Evolutionary conservation across 2,888 invertebrate species (phyloP), one percentile per base, ranked within the genome.

Genomic region (Diaperis boleti): DNA sequence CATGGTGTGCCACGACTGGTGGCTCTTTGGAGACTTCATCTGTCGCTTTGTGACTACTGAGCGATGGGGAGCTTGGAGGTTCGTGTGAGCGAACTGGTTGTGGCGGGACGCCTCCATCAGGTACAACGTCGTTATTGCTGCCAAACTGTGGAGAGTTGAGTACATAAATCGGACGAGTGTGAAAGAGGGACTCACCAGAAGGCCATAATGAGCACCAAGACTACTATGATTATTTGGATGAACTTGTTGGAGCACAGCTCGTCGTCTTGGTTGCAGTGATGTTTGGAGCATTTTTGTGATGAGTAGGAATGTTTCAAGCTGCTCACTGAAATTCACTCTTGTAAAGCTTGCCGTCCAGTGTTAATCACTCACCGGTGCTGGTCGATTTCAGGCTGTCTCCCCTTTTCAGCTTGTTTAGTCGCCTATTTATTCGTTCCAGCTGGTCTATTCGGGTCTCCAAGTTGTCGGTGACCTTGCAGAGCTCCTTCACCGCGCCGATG

Each of bases 401-500:
- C 47, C 92, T 80, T 75, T 92, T 92, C 29, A 92, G 79, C 76
- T 89, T 91, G 72, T 88, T 88, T 57, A 93, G 82, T 59, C 89
- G 88, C 74, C 86, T 87, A 78, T 92, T 94, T 74, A 93, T 91
- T 69, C 91, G 87, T 78, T 98, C 98, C 69, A 98, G 84, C 78
- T 97, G 94, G 77, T 96, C 95, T 69, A 99, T 96, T 71, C 98
- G 87, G 26, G 92, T 93, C 81, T 97, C 97, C 71, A 98, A 84
- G 78, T 96, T 93, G 37, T 95, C 96, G 0, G 98, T 98, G 44
- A 98, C 93, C 81, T 96, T 96, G 82, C 95, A 96, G 56, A 98
- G 83, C 80, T 98, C 98, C 78, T 98, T 98, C 0, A 98, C 98
- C 0, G 98, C 98, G 0, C 98, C 98, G 7, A 98, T 91, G 78